Percentiles rank a stretch among this genome's conserved stretches.
Conservation (phyloP, 2,888 invertebrate genomes). For the Drosophila cognata region DNA sequence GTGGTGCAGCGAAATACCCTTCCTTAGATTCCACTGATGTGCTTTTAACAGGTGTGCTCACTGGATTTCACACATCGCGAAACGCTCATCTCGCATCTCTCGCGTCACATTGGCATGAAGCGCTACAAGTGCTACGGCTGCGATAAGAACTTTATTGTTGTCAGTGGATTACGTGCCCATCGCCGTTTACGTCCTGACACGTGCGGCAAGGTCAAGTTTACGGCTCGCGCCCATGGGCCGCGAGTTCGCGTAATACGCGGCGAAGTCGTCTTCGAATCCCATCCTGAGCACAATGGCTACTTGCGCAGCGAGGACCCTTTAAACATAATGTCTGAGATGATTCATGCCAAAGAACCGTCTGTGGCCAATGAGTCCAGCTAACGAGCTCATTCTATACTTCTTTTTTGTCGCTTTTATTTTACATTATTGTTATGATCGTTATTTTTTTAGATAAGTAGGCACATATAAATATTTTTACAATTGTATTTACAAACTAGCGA, state of each 20-base stretch:
- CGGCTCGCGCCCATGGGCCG: constrained; percentile 82
- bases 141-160: constrained; percentile 81
- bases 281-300: constrained; percentile 82
- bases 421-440: constrained; percentile 6
- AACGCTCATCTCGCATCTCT: constrained; percentile 83
- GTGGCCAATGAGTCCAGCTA: constrained; percentile 7
- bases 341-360: constrained; percentile 20
- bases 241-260: constrained; percentile 83
- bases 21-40: neutral
- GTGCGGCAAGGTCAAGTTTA: constrained; percentile 81
- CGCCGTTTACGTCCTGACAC: constrained; percentile 79
- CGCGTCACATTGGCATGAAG: constrained; percentile 84
- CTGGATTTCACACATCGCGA: constrained; percentile 83
- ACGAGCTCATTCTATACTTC: neutral
- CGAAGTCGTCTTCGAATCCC: constrained; percentile 81
- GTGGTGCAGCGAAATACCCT: neutral
- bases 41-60: constrained; percentile 70
- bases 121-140: constrained; percentile 84
- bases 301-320: constrained; percentile 78
- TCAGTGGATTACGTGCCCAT: constrained; percentile 82
- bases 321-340: constrained; percentile 62
- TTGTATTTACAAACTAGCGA: neutral
- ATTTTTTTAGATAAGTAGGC: neutral
- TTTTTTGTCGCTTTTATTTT: constrained; percentile 8
- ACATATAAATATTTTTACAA: constrained; percentile 4